Evolutionary conservation across 35 echinoderm and acorn worm species (phyloP).

Genomic region (Lytechinus variegatus): DNA sequence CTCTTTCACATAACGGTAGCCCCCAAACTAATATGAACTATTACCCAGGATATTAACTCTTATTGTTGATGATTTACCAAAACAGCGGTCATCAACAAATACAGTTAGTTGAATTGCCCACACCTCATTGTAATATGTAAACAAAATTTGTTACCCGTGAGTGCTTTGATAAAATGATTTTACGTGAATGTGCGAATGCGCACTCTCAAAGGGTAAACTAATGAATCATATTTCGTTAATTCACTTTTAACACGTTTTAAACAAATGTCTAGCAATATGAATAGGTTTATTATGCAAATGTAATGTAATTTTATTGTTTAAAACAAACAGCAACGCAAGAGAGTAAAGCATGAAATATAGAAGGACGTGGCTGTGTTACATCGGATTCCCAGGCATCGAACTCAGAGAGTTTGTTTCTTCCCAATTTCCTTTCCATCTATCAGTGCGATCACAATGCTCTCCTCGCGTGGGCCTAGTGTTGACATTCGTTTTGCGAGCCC

Average conservation of each 20-base stretch:
- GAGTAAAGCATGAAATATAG: not conserved
- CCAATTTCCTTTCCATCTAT: not conserved
- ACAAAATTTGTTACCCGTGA: not conserved
- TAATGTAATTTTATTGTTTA: not conserved
- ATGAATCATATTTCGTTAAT: too few species aligned
- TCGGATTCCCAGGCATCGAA: not conserved
- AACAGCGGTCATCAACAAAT: not conserved
- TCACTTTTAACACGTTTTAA: not conserved
- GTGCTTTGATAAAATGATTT: not conserved
- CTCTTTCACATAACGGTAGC: not conserved
- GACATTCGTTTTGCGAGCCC: not conserved
- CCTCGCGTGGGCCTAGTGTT: not conserved
- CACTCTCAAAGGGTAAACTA: not conserved
- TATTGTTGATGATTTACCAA: constrained; percentile 4
- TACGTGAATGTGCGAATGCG: not conserved
- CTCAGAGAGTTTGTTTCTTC: not conserved
- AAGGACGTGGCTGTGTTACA: not conserved
- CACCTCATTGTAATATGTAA: not conserved
- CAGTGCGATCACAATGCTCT: not conserved
- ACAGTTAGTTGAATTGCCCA: not conserved
- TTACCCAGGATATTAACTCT: not conserved
- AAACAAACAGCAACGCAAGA: too few species aligned
- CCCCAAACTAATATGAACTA: not conserved
- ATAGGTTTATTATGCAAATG: not conserved
- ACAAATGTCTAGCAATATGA: not conserved